Evolutionary conservation across 2,113 vertebrate genomes (phyloP).

Genomic region (Pseudopodoces humilis): DNA sequence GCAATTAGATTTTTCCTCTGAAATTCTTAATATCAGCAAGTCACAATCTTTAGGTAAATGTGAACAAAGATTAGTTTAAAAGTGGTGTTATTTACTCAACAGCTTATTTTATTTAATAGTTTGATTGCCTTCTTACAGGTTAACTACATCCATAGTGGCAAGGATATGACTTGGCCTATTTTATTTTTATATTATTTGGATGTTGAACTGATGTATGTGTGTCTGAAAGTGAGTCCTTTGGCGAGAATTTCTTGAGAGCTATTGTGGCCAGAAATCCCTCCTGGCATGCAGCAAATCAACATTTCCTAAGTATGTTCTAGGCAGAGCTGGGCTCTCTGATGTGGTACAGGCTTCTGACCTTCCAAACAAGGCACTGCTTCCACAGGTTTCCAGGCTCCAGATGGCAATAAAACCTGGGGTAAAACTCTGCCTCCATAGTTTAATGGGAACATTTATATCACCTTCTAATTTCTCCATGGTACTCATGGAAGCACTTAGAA

Average conservation of each 20-base stretch:
- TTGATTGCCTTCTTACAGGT: neutral
- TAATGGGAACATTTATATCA: neutral
- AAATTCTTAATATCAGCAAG: neutral
- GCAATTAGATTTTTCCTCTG: slow-evolving; percentile 1
- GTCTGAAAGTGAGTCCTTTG: slow-evolving; percentile 4
- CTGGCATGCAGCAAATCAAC: neutral
- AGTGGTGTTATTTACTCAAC: neutral
- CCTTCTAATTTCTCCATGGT: neutral
- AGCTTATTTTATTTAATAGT: neutral
- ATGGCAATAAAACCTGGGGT: slow-evolving; percentile 17
- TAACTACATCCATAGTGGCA: neutral
- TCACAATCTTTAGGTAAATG: slow-evolving; percentile 1
- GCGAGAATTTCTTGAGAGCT: neutral
- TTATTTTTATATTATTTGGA: slow-evolving; percentile 3
- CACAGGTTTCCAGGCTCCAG: slow-evolving; percentile 15
- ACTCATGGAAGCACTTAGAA: neutral
- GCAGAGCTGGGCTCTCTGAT: neutral
- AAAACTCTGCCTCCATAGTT: neutral
- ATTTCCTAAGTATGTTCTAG: slow-evolving; percentile 14
- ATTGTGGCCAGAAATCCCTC: neutral
- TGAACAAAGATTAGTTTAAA: neutral
- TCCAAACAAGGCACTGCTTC: neutral
- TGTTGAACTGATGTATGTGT: neutral
- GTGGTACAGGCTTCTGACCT: slow-evolving; percentile 17
- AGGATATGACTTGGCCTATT: neutral